Percentiles rank a stretch among this genome's conserved stretches.
Evolutionary conservation across 2,797 vertebrate genomes (phyloP).

Genomic region (Anguilla marmorata): DNA sequence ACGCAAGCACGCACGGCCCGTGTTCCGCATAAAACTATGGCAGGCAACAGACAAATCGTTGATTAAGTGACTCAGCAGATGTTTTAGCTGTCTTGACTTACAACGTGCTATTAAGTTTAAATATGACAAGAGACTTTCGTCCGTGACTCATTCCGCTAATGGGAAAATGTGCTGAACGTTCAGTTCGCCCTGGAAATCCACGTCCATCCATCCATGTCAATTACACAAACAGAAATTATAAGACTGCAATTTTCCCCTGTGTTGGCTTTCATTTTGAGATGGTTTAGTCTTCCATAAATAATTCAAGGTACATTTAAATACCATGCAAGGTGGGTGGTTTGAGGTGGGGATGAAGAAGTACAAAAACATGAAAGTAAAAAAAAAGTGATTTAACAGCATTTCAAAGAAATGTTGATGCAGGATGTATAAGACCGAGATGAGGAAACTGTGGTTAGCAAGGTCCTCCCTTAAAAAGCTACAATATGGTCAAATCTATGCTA

Average conservation of each 20-base stretch:
- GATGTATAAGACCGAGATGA: conserved; percentile 49
- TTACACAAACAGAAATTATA: conserved; percentile 11
- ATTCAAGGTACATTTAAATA: conserved; percentile 37
- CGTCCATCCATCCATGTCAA: background rate
- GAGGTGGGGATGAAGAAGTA: conserved; percentile 50
- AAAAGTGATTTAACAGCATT: conserved; percentile 59
- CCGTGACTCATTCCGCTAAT: background rate
- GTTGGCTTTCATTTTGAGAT: conserved; percentile 12
- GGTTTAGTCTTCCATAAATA: conserved; percentile 46
- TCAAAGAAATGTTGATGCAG: conserved; percentile 54
- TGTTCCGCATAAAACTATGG: background rate
- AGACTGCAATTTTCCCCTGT: background rate
- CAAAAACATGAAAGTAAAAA: conserved; percentile 39
- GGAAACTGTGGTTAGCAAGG: conserved; percentile 62
- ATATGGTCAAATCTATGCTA: conserved; percentile 58
- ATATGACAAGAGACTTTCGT: background rate
- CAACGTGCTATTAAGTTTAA: background rate
- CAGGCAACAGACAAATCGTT: background rate
- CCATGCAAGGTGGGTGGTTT: conserved; percentile 61
- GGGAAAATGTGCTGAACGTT: background rate
- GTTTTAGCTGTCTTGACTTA: background rate
- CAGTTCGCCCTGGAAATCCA: background rate
- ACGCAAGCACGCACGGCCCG: background rate
- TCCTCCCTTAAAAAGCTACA: conserved; percentile 51
- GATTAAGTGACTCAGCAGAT: conserved; percentile 4